Conservation (phyloP, 1,140 invertebrate genomes). For the Asbolus verrucosus region DNA sequence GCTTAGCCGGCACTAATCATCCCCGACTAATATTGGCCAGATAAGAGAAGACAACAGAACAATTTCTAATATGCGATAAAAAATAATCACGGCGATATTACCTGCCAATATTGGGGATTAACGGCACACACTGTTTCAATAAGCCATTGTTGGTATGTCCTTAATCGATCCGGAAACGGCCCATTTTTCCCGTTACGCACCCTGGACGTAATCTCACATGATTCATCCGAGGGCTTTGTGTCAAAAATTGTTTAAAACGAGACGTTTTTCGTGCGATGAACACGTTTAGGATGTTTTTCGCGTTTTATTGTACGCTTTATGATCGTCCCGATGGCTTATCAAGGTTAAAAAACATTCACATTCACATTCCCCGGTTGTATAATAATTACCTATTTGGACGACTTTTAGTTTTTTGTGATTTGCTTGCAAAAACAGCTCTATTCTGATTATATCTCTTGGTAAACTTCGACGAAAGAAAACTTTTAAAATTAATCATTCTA, state of each 20-base stretch:
- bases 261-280: no score
- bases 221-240: no score
- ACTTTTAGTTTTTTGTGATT: constrained; percentile 21
- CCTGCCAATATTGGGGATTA: constrained; percentile 61
- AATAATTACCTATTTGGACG: constrained; percentile 14
- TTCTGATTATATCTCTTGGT: constrained; percentile 21
- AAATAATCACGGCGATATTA: constrained; percentile 57
- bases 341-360: constrained; percentile 16
- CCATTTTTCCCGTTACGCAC: constrained; percentile 3
- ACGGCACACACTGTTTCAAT: constrained; percentile 57
- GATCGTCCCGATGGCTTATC: not conserved
- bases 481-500: constrained; percentile 32
- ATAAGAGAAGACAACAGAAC: constrained; percentile 40
- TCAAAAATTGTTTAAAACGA: no score
- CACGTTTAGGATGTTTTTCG: constrained; percentile 5
- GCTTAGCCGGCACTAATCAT: constrained; percentile 34
- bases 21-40: not conserved
- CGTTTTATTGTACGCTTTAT: constrained; percentile 22
- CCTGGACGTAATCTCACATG: no score
- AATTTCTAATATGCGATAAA: constrained; percentile 59
- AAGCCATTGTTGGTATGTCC: constrained; percentile 43
- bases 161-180: constrained; percentile 27
- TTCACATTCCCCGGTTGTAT: not conserved
- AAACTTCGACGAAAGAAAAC: constrained; percentile 1
- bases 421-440: constrained; percentile 31